A percentile compares a stretch with the other conserved stretches of the same genome.
phyloP scores from a whole-genome alignment of 2,888 invertebrate species.

The Chymomyza amoena region DNA sequence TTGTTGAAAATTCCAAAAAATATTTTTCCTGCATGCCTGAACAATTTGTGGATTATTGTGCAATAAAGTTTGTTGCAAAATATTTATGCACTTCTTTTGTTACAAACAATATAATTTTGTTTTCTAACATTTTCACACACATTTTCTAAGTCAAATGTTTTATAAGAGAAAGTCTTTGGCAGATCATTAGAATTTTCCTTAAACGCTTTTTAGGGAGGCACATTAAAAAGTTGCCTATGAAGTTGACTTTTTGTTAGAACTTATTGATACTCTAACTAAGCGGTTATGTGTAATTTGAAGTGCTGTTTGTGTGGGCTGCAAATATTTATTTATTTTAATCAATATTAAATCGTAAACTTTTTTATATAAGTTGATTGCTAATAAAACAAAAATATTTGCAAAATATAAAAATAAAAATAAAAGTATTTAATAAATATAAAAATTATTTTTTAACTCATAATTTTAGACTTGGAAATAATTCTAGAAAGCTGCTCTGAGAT shows the following conservation, averaged over 20 bases:
- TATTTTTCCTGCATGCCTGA: slow-evolving; percentile 3
- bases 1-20: slow-evolving; percentile 6
- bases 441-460: too few relatives aligned
- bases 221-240: slow-evolving; percentile 27
- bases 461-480: too few relatives aligned
- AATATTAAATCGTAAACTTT: too few relatives aligned
- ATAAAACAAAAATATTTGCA: too few relatives aligned
- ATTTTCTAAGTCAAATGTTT: neutral
- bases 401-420: too few relatives aligned
- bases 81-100: slow-evolving; percentile 18
- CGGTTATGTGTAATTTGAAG: too few relatives aligned
- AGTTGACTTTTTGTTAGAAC: slow-evolving; percentile 8
- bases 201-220: slow-evolving; percentile 9
- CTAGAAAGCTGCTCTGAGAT: too few relatives aligned
- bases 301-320: too few relatives aligned
- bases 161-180: slow-evolving; percentile 1
- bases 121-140: neutral
- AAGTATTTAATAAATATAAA: too few relatives aligned
- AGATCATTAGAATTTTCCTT: slow-evolving; percentile 52
- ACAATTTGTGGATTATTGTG: slow-evolving; percentile 1
- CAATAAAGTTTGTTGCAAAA: neutral
- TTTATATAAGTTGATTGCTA: too few relatives aligned
- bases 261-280: neutral
- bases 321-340: too few relatives aligned
- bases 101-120: slow-evolving; percentile 19